A percentile compares a stretch with the other conserved stretches of the same genome.
Conservation (phyloP, 2,888 invertebrate genomes). For the Oconnorella tubifera region DNA sequence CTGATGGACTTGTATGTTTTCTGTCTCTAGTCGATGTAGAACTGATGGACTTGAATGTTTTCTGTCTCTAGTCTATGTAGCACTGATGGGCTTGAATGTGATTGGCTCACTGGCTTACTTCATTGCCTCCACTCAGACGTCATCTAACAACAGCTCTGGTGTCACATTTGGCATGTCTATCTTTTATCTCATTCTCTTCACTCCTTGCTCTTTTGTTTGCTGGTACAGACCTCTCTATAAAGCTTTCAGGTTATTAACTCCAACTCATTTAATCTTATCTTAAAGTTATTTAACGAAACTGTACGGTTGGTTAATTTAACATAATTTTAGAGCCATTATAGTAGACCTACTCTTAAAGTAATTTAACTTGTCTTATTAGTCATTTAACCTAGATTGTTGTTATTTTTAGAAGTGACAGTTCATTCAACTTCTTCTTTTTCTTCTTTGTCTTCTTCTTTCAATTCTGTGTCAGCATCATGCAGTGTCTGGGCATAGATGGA, state of each 20-base stretch:
- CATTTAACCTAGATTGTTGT: background rate
- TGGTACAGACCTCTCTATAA: conserved; percentile 99
- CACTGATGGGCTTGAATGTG: conserved; percentile 66
- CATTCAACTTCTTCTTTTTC: no score
- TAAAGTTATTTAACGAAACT: no score
- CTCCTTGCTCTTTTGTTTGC: conserved; percentile 94
- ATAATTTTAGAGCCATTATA: background rate
- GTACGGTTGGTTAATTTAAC: background rate
- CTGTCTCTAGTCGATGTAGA: no score
- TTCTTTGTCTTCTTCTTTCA: no score
- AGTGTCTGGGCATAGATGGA: no score
- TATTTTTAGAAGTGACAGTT: no score
- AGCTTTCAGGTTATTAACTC: conserved; percentile 71
- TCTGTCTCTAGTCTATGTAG: conserved; percentile 82
- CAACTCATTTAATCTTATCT: background rate
- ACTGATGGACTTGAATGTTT: no score
- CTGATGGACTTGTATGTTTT: no score
- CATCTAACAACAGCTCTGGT: conserved; percentile 23
- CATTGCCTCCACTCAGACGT: conserved; percentile 56
- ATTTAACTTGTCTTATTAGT: background rate
- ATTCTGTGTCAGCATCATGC: no score
- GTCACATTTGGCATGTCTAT: conserved; percentile 32
- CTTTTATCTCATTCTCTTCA: conserved; percentile 67
- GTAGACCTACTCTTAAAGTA: background rate
- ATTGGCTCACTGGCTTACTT: conserved; percentile 74